Evolutionary conservation across 2,113 vertebrate genomes (phyloP).

Genomic region (Indri indri): DNA sequence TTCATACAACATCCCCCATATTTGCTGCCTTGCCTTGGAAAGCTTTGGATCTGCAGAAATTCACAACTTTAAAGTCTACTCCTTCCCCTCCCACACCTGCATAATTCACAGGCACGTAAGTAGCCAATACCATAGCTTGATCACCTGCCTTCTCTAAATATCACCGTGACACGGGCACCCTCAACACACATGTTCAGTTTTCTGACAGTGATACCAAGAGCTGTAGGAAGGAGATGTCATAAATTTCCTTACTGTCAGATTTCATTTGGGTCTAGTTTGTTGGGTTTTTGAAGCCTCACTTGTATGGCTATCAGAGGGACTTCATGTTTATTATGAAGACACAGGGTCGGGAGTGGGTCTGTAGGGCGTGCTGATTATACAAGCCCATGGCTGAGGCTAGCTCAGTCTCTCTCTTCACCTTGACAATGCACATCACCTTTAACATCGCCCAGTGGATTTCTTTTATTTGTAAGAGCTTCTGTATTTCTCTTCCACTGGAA

Average conservation of each 20-base stretch:
- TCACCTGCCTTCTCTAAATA: neutral
- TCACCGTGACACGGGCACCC: neutral
- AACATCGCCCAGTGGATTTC: neutral
- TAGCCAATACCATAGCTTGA: neutral
- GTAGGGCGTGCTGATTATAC: neutral
- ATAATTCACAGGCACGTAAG: neutral
- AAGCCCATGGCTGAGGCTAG: neutral
- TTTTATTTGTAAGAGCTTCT: neutral
- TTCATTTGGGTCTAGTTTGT: neutral
- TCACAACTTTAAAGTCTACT: neutral
- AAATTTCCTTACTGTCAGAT: neutral
- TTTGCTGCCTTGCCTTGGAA: constrained; percentile 45
- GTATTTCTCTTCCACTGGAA: neutral
- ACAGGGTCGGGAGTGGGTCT: neutral
- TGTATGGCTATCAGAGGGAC: neutral
- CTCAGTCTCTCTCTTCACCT: neutral
- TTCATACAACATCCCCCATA: constrained; percentile 59
- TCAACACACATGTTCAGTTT: neutral
- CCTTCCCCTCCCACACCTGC: neutral
- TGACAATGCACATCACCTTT: neutral
- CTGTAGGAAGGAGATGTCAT: neutral
- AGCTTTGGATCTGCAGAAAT: constrained; percentile 22
- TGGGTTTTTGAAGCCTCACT: neutral
- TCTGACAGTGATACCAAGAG: neutral
- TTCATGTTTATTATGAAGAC: neutral